Base-by-base conservation (phyloP, 2,113 vertebrate genomes). In the Sciurus niger region DNA sequence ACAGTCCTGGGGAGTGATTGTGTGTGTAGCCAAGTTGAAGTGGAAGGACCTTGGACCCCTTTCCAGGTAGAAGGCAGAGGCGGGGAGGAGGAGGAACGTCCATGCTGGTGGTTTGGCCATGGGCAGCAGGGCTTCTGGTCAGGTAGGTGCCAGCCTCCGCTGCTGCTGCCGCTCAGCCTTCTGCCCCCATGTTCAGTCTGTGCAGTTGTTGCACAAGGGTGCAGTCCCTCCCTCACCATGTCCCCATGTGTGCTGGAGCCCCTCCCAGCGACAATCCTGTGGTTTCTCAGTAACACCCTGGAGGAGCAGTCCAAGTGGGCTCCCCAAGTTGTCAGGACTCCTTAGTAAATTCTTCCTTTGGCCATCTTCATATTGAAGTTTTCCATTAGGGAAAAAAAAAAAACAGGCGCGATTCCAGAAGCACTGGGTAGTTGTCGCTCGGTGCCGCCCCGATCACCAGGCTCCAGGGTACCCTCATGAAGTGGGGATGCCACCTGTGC, bases 341-440 rank as follows among this genome's bases (percentile, higher is more conserved):
- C 51, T 87, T 46, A 77, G 78, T 48, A 37, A 24, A 40, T 46
- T 48, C 74, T 72, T 90, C 37, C 37, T 37, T 37, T 37, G 37
- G 37, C 37, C 37, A 37, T 22, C 79, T 96, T 84, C 67, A 92
- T 34, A 13, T 8, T 77, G 51, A 93, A 84, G 73, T 84, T 60
- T 34, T 55, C 77, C 37, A n/a, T 51, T 30, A 51, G 24, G 9
- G 25, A 58, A 53, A 53, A 79, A 25, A n/a, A n/a, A 53, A 82
- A 90, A 53, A 30, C 32, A 74, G 73, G 9, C 65, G 79, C 67
- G 24, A 22, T 73, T 87, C 2, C 30, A 73, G 65, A 72, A 22
- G 22, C 32, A 24, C 1, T 5, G 55, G 30, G 25, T 46, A 48
- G 79, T 28, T 58, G 2, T 37, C 37, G 37, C 37, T 37, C 37